Evolutionary conservation across 2,888 invertebrate genomes (phyloP).

Genomic region (Nymphalis c-album): DNA sequence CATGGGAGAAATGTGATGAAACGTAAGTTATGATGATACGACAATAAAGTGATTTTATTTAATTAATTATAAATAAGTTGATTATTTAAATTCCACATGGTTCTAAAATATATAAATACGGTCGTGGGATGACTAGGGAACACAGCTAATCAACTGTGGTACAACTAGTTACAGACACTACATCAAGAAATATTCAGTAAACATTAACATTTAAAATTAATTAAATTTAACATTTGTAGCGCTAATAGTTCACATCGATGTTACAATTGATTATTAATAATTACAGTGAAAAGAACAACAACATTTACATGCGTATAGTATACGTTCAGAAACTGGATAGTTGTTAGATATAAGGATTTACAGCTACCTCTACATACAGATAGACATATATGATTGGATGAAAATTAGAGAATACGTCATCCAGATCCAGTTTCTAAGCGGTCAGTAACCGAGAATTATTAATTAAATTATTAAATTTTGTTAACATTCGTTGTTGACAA

Average conservation of each 20-base stretch:
- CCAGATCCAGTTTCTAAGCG: slow-evolving; percentile 43
- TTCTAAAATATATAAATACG: background rate
- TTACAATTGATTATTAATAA: slow-evolving; percentile 19
- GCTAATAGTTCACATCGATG: slow-evolving; percentile 7
- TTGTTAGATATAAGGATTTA: slow-evolving; percentile 25
- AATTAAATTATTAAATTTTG: slow-evolving; percentile 24
- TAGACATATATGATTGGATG: slow-evolving; percentile 20
- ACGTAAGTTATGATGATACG: slow-evolving; percentile 3
- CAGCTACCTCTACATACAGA: slow-evolving; percentile 21
- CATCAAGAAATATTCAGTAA: slow-evolving; percentile 1
- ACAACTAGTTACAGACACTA: background rate
- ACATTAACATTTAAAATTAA: background rate
- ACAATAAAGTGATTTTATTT: background rate
- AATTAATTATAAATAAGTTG: background rate
- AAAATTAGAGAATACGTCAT: slow-evolving; percentile 25
- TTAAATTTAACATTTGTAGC: slow-evolving; percentile 11
- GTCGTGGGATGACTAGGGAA: slow-evolving; percentile 4
- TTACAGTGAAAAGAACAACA: slow-evolving; percentile 13
- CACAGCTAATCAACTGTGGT: background rate
- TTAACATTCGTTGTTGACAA: slow-evolving; percentile 69
- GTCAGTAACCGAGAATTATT: slow-evolving; percentile 19
- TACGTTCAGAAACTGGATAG: slow-evolving; percentile 42
- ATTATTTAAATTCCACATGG: background rate
- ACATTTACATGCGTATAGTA: slow-evolving; percentile 2
- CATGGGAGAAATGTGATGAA: background rate